Percentiles rank a stretch among this genome's conserved stretches.
phyloP scores from a whole-genome alignment of 2,888 invertebrate genomes.

The Lysandra coridon region DNA sequence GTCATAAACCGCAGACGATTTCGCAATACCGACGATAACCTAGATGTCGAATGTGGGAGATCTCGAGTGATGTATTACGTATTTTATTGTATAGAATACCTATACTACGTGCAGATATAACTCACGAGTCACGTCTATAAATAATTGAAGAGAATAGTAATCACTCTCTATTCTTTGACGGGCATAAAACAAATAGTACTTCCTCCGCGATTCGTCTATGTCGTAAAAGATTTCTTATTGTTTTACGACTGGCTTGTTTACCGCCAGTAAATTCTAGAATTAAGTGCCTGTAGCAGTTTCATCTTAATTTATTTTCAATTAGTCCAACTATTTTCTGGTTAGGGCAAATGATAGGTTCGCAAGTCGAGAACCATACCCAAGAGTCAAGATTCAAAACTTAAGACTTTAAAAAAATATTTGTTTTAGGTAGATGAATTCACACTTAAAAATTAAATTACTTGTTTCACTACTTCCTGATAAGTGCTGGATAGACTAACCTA shows the following conservation, averaged over 20 bases:
- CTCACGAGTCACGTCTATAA: slow-evolving; percentile 1
- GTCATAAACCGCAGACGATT: not conserved
- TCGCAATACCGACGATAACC: slow-evolving; percentile 12
- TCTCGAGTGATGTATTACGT: not conserved
- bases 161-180: slow-evolving; percentile 5
- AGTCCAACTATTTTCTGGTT: not conserved
- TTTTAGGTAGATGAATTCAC: not conserved
- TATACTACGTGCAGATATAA: not conserved
- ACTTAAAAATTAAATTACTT: no score
- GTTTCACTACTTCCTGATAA: no score
- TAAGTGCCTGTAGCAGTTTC: slow-evolving; percentile 9
- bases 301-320: slow-evolving; percentile 2
- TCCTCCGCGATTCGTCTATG: not conserved
- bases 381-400: not conserved
- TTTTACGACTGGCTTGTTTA: slow-evolving; percentile 14
- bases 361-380: not conserved
- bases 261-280: slow-evolving; percentile 23
- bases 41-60: slow-evolving; percentile 11
- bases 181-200: slow-evolving; percentile 7
- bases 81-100: not conserved
- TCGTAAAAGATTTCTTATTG: slow-evolving; percentile 24
- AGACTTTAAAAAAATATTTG: not conserved
- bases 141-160: slow-evolving; percentile 17
- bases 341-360: not conserved
- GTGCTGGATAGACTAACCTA: no score